Base-by-base conservation (phyloP, 2,797 vertebrate genomes). In the Tenualosa ilisha region DNA sequence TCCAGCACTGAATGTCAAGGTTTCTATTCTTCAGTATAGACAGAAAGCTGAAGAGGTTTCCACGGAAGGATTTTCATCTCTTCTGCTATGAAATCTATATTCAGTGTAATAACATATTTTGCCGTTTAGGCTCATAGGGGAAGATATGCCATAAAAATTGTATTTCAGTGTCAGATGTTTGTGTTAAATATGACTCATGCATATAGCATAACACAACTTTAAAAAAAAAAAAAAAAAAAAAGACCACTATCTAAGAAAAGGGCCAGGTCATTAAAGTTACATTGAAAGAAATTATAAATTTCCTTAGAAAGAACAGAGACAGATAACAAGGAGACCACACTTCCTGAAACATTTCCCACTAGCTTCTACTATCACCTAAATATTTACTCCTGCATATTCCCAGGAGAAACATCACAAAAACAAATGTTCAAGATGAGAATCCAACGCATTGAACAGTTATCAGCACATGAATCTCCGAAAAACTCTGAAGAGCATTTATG, bases 401-500 rank as follows among this genome's bases (percentile, higher is more conserved):
- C 7, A 8, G 72, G 72, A 46, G 72, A 46, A 79, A 22, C 15
- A 15, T 1, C 20, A 20, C 40, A 46, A 37, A 79, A 43, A 11
- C 1, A 0, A 22, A 79, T 46, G 15, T 46, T 43, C 31, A 68
- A 12, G n/a, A 63, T 8, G 40, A 79, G 72, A 79, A 17, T 79
- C 72, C 72, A 79, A 31, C 6, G 37, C 46, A 24, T 22, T 79
- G 72, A 93, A 91, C 87, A 85, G 89, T 93, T 92, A 93, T 91
- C 91, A 90, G 84, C 86, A 46, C 89, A 91, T 92, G 92, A 91
- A 92, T 91, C 89, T 89, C 86, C 90, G 88, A 59, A 46, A 86
- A 92, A 90, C 91, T 90, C 90, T 91, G 91, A 92, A 93, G 91
- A 93, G 93, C 92, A 88, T 94, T 95, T 95, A 95, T 95, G 91